These are phyloP conservation scores for Alviniconcha strummeri DNA, from an alignment of 2,888 invertebrate species.

Conservation along the genomic window DNA sequence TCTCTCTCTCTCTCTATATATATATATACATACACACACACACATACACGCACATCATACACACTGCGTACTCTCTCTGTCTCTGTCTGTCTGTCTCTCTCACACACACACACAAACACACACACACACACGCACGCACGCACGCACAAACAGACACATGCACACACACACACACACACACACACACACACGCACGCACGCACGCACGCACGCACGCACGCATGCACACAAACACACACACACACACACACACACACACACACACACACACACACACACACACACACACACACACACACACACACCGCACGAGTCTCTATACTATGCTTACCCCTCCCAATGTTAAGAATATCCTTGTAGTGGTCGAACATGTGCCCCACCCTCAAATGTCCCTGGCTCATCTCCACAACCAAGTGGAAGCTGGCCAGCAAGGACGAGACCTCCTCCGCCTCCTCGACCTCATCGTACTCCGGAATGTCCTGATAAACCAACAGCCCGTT, in stretches of 20 bases:
- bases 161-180: constrained; percentile 4
- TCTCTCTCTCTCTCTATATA: neutral
- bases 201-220: neutral
- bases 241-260: neutral
- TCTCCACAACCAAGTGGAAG: constrained; percentile 57
- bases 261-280: neutral
- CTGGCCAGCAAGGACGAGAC: constrained; percentile 43
- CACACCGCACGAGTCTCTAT: no score
- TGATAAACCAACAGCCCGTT: constrained; percentile 62
- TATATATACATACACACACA: neutral
- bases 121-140: neutral
- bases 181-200: neutral
- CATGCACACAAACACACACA: neutral
- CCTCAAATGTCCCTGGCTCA: constrained; percentile 55
- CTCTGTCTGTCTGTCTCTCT: neutral
- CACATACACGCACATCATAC: neutral
- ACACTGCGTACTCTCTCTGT: neutral
- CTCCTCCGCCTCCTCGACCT: constrained; percentile 28
- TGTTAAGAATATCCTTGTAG: constrained; percentile 48
- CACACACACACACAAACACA: no score
- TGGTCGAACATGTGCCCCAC: constrained; percentile 54
- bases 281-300: neutral
- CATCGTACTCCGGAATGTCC: constrained; percentile 40
- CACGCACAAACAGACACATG: neutral
- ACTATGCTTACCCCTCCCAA: constrained; percentile 58